These are phyloP conservation scores for Propsilocerus akamusi DNA, from an alignment of 1,140 invertebrate genomes.

Conservation along the genomic window DNA sequence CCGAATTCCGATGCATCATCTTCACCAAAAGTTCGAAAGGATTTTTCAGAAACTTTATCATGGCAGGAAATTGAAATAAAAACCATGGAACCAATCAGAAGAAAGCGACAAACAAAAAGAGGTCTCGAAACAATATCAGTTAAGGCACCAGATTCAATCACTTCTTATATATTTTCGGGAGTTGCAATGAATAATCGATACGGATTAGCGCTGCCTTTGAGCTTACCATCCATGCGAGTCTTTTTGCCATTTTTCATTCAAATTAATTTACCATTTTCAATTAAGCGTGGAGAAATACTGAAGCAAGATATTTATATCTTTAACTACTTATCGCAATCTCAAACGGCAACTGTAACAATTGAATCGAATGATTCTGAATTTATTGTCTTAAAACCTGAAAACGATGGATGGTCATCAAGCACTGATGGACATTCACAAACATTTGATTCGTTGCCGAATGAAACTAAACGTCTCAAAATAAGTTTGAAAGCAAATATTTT, in stretches of 20 bases:
- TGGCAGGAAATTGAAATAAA: constrained; percentile 23
- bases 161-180: constrained; percentile 80
- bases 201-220: constrained; percentile 65
- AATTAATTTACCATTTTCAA: constrained; percentile 61
- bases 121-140: constrained; percentile 18
- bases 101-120: constrained; percentile 6
- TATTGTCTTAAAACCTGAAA: not conserved
- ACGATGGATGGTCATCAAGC: not conserved
- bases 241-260: constrained; percentile 79
- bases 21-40: constrained; percentile 28
- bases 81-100: not conserved
- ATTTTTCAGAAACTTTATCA: constrained; percentile 46
- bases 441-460: not conserved
- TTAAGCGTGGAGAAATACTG: constrained; percentile 24
- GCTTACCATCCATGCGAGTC: constrained; percentile 45
- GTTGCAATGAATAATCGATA: constrained; percentile 73
- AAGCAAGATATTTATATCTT: not conserved
- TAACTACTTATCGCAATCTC: not conserved
- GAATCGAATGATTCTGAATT: not conserved
- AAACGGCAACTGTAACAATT: not conserved
- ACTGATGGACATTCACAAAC: not conserved
- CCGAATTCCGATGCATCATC: too few relatives aligned
- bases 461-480: not conserved
- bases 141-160: constrained; percentile 71
- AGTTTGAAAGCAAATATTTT: constrained; percentile 34